phyloP scores from a whole-genome alignment of 2,888 invertebrate genomes.

The Silvanus unidentatus region DNA sequence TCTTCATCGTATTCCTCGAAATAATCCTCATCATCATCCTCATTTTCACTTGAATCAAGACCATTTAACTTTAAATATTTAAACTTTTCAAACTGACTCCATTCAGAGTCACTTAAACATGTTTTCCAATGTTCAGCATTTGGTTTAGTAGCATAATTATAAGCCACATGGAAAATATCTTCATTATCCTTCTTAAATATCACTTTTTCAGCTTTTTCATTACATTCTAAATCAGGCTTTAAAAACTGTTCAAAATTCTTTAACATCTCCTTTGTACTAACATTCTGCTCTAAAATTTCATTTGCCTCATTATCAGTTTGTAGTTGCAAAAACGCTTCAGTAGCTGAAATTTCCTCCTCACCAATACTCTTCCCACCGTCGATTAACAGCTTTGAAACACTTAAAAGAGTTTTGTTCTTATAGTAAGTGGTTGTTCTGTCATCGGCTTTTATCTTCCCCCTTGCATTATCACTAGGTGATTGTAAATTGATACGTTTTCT shows the following conservation, averaged over 20 bases:
- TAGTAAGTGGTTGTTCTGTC: slow-evolving; percentile 13
- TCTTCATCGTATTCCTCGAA: slow-evolving; percentile 6
- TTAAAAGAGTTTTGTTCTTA: slow-evolving; percentile 38
- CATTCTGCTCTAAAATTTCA: slow-evolving; percentile 13
- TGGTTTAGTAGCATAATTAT: slow-evolving; percentile 28
- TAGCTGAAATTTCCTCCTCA: slow-evolving; percentile 18
- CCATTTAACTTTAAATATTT: no score
- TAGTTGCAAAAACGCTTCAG: slow-evolving; percentile 24
- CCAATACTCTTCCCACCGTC: slow-evolving; percentile 13
- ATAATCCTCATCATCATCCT: slow-evolving; percentile 17
- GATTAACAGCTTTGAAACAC: slow-evolving; percentile 25
- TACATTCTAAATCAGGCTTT: no score
- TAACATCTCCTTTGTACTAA: slow-evolving; percentile 2
- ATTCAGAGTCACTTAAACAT: slow-evolving; percentile 15
- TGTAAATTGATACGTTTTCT: not conserved
- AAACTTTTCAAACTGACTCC: slow-evolving; percentile 13
- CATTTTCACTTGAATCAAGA: slow-evolving; percentile 15
- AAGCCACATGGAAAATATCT: slow-evolving; percentile 34
- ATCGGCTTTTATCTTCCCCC: not conserved
- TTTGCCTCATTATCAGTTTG: slow-evolving; percentile 14
- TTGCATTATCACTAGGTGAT: slow-evolving; percentile 7
- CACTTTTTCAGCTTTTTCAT: slow-evolving; percentile 1
- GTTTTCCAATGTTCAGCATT: slow-evolving; percentile 28
- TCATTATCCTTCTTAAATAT: slow-evolving; percentile 21
- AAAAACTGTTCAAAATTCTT: no score